Conservation (phyloP, 2,113 vertebrate species). For the Microcebus griseorufus region DNA sequence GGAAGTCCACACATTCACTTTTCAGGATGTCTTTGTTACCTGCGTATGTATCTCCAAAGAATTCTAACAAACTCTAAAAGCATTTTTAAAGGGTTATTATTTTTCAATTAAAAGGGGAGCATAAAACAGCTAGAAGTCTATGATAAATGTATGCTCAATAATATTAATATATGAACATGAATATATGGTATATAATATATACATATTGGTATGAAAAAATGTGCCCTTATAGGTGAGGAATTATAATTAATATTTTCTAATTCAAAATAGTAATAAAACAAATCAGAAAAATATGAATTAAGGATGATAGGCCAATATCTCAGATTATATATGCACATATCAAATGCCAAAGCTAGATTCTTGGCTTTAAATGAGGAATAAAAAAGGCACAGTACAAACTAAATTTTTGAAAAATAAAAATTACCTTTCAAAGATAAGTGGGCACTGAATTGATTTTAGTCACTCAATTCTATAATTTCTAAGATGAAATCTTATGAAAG, state of each 20-base stretch:
- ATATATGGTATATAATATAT: too few species aligned
- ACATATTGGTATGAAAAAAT: neutral
- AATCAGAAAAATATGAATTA: neutral
- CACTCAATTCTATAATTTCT: neutral
- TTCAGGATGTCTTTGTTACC: neutral
- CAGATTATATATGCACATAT: neutral
- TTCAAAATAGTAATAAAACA: neutral
- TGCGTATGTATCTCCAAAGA: neutral
- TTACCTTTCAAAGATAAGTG: neutral
- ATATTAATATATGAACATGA: too few species aligned
- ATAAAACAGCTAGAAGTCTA: neutral
- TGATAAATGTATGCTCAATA: neutral
- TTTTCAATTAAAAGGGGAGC: neutral
- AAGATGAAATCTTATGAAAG: neutral
- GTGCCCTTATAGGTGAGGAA: neutral
- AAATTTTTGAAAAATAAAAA: conserved; percentile 1
- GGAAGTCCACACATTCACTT: neutral
- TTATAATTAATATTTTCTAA: neutral
- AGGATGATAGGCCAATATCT: neutral
- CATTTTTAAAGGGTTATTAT: neutral
- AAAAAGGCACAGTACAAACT: neutral
- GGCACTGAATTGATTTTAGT: neutral
- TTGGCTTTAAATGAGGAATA: neutral
- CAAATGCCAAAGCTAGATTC: neutral
- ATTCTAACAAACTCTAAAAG: neutral